These are phyloP conservation scores for Varecia variegata DNA, from an alignment of 2,797 vertebrate species.

Conservation along the genomic window DNA sequence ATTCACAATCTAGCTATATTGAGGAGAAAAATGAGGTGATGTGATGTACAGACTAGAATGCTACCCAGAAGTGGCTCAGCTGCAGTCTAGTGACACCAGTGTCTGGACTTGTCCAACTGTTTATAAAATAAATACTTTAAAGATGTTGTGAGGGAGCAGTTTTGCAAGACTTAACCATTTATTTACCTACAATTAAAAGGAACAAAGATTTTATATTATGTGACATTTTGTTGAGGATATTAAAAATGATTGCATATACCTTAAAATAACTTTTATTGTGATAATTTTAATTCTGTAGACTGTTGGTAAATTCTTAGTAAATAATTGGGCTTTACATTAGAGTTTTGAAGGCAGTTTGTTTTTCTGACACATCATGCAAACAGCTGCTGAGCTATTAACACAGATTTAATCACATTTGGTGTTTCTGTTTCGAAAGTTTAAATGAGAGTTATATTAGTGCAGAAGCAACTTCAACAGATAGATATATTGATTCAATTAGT, in stretches of 20 bases:
- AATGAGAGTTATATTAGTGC: neutral
- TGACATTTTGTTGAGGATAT: neutral
- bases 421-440: slow-evolving; percentile 57
- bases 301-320: slow-evolving; percentile 22
- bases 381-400: slow-evolving; percentile 46
- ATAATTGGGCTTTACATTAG: slow-evolving; percentile 37
- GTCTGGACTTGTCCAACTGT: neutral
- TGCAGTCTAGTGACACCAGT: neutral
- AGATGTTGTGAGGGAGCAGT: neutral
- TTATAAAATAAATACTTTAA: neutral
- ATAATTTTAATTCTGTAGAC: slow-evolving; percentile 38
- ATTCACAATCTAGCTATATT: neutral
- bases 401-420: slow-evolving; percentile 56
- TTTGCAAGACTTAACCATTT: neutral
- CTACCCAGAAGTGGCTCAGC: neutral
- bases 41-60: neutral
- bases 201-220: neutral
- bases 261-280: slow-evolving; percentile 49
- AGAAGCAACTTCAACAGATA: slow-evolving; percentile 34
- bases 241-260: neutral
- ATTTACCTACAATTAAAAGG: slow-evolving; percentile 3
- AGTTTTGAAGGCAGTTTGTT: slow-evolving; percentile 52
- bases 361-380: slow-evolving; percentile 59
- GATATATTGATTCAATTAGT: slow-evolving; percentile 54
- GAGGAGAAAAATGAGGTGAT: neutral